Percentiles rank a stretch among this genome's conserved stretches.
Conservation (phyloP, 1,140 invertebrate species). For the Aphaenogaster floridana region DNA sequence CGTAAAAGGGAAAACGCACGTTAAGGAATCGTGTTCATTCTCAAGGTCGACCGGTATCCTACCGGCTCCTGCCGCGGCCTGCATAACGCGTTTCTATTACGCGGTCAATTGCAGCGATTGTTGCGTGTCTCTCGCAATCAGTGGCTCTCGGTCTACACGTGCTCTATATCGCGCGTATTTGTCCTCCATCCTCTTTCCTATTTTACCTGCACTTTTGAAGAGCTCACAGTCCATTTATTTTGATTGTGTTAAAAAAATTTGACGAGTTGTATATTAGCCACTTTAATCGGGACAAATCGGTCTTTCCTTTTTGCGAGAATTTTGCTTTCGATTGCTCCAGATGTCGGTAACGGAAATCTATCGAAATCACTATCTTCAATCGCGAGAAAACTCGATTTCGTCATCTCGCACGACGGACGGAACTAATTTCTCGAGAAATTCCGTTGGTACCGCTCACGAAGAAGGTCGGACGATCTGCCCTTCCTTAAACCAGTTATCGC, state of each 20-base stretch:
- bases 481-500: slow-evolving; percentile 60
- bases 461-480: slow-evolving; percentile 58
- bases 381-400: background rate
- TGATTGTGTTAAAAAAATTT: background rate
- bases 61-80: slow-evolving; percentile 74
- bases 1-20: slow-evolving; percentile 79
- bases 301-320: background rate
- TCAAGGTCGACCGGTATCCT: slow-evolving; percentile 82
- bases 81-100: slow-evolving; percentile 83
- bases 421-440: slow-evolving; percentile 52
- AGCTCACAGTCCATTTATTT: background rate
- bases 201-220: background rate
- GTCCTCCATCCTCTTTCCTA: slow-evolving; percentile 23
- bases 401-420: background rate
- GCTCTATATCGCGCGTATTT: slow-evolving; percentile 50
- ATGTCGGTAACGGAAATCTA: background rate
- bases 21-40: slow-evolving; percentile 80
- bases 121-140: slow-evolving; percentile 80
- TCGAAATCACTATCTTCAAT: slow-evolving; percentile 26
- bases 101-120: slow-evolving; percentile 81
- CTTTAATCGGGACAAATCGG: background rate
- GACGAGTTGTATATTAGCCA: background rate
- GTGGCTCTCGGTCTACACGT: slow-evolving; percentile 66
- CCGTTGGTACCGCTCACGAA: slow-evolving; percentile 28
- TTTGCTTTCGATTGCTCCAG: background rate